Percentiles rank a stretch among this genome's conserved stretches.
Evolutionary conservation across 2,113 vertebrate genomes (phyloP).

Genomic region (Heterochromis multidens): DNA sequence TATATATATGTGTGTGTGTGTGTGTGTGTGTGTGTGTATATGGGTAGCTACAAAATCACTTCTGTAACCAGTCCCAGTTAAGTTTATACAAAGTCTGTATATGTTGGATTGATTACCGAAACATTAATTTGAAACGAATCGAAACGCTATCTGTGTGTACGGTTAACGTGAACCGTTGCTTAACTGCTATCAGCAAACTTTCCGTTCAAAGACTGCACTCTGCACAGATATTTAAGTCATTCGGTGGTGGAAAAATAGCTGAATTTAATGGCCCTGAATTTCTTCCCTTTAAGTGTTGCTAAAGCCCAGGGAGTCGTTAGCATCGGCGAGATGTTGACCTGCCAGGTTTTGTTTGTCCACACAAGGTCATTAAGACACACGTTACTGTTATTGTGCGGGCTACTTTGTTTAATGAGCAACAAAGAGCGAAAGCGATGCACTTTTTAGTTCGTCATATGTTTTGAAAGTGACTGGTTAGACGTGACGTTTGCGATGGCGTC

Average conservation of each 20-base stretch:
- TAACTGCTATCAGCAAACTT: not conserved
- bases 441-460: not conserved
- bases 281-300: not conserved
- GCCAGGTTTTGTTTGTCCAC: not conserved
- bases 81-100: not conserved
- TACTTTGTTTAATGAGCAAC: no score
- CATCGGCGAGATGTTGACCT: constrained; percentile 34
- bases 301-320: not conserved
- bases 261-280: not conserved
- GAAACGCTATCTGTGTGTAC: not conserved
- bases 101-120: not conserved
- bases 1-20: no score
- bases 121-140: not conserved
- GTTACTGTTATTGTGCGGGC: not conserved
- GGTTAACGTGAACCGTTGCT: not conserved
- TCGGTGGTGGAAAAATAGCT: not conserved
- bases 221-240: not conserved
- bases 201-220: not conserved
- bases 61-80: not conserved
- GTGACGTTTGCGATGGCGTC: not conserved
- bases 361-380: constrained; percentile 41
- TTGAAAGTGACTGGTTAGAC: not conserved
- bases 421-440: rapidly evolving
- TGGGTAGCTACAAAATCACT: no score
- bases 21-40: no score